These are phyloP conservation scores for Acronicta alni DNA, from an alignment of 2,888 invertebrate species.

Conservation along the genomic window DNA sequence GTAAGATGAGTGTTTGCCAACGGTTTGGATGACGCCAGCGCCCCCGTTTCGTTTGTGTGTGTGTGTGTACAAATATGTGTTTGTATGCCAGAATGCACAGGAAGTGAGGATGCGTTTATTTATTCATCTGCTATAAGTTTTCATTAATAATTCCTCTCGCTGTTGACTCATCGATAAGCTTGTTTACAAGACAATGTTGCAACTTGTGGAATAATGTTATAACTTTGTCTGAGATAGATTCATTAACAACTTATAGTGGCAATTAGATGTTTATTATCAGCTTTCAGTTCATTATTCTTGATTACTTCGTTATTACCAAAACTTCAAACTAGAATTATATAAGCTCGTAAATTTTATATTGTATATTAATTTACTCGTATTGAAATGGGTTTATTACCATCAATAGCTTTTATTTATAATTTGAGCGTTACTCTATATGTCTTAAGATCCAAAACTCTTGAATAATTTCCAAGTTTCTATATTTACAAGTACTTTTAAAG, in stretches of 20 bases:
- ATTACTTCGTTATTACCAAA: conserved; percentile 13
- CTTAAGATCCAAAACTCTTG: conserved; percentile 10
- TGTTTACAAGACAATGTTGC: conserved; percentile 46
- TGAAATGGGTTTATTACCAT: conserved; percentile 18
- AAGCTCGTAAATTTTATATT: conserved; percentile 6
- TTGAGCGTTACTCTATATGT: no score
- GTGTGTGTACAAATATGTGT: conserved; percentile 17
- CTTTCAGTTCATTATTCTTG: conserved; percentile 11
- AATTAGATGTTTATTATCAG: neutral
- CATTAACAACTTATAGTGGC: no score
- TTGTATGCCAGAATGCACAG: conserved; percentile 37
- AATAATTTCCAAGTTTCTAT: conserved; percentile 15
- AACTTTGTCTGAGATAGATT: no score
- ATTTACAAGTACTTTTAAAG: conserved; percentile 17
- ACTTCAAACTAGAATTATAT: conserved; percentile 11
- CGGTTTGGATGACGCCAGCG: conserved; percentile 31
- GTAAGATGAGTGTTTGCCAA: conserved; percentile 34
- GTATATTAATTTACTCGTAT: conserved; percentile 1
- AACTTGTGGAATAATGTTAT: conserved; percentile 17
- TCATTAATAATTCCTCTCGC: conserved; percentile 42
- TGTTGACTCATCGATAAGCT: conserved; percentile 47
- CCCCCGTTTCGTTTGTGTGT: neutral
- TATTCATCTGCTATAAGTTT: conserved; percentile 56
- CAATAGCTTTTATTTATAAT: conserved; percentile 4
- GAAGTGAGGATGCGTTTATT: conserved; percentile 56